These are phyloP conservation scores for Brachynemurus nebulosus DNA, from an alignment of 2,888 invertebrate genomes.

Conservation along the genomic window DNA sequence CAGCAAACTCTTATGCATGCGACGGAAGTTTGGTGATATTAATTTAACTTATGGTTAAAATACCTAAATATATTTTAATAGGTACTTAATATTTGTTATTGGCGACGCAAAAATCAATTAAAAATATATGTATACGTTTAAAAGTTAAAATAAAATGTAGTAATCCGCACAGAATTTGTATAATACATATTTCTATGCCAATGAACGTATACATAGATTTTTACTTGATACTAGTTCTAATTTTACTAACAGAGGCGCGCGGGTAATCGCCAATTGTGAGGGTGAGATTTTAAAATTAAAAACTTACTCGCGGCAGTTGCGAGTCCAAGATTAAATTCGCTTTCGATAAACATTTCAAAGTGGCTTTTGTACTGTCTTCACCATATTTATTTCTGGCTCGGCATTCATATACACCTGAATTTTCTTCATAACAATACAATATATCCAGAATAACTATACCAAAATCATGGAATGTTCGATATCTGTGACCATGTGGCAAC, in stretches of 20 bases:
- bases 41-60: no score
- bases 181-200: no score
- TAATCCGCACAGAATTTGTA: no score
- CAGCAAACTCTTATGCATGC: no score
- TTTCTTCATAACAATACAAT: conserved; percentile 90
- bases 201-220: no score
- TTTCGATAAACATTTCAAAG: conserved; percentile 75
- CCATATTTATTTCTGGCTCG: conserved; percentile 86
- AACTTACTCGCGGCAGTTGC: conserved; percentile 71
- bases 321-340: conserved; percentile 82
- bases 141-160: conserved; percentile 1
- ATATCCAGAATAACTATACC: conserved; percentile 94
- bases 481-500: conserved; percentile 87
- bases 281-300: conserved; percentile 6
- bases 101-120: no score
- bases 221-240: no score
- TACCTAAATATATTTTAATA: no score
- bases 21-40: no score
- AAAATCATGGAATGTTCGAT: conserved; percentile 95
- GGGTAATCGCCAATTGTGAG: conserved; percentile 5
- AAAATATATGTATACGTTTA: no score
- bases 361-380: conserved; percentile 71
- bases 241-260: no score
- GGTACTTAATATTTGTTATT: no score
- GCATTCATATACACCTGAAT: conserved; percentile 88